Evolutionary conservation across 2,797 vertebrate genomes (phyloP).

Genomic region (Chaetophractus vellerosus): DNA sequence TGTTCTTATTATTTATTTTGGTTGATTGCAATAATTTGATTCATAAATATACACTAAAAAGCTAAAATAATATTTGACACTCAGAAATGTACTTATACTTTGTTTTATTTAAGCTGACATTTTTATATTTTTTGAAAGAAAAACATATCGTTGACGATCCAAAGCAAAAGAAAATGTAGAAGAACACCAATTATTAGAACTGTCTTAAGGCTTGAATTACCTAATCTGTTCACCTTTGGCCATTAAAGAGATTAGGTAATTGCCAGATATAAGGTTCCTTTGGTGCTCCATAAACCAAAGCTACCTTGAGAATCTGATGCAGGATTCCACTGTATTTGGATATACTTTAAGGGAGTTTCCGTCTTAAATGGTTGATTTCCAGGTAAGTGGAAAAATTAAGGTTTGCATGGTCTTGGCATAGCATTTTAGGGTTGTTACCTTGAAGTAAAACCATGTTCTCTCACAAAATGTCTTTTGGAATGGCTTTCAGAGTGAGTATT

Average conservation of each 20-base stretch:
- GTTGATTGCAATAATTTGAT: not conserved
- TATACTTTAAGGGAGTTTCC: not conserved
- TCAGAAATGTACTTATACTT: not conserved
- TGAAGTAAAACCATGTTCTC: not conserved
- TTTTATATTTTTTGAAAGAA: conserved; percentile 7
- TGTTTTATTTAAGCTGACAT: not conserved
- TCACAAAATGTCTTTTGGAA: conserved; percentile 24
- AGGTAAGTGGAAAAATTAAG: not conserved
- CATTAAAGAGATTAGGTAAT: not conserved
- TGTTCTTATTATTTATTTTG: not conserved
- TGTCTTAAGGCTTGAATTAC: conserved; percentile 16
- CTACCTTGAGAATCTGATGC: not conserved
- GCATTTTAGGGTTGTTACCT: not conserved
- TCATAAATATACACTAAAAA: conserved; percentile 1
- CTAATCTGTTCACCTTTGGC: not conserved
- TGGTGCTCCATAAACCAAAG: not conserved
- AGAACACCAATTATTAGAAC: conserved; percentile 12
- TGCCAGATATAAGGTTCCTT: not conserved
- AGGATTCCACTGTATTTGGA: not conserved
- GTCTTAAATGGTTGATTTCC: not conserved
- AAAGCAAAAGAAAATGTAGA: conserved; percentile 14
- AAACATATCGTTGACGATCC: not conserved
- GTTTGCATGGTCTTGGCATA: not conserved
- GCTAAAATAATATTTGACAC: not conserved
- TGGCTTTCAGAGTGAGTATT: not conserved